A percentile compares a stretch with the other conserved stretches of the same genome.
phyloP scores from a whole-genome alignment of 1,140 invertebrate species.

The Diprion similis region DNA sequence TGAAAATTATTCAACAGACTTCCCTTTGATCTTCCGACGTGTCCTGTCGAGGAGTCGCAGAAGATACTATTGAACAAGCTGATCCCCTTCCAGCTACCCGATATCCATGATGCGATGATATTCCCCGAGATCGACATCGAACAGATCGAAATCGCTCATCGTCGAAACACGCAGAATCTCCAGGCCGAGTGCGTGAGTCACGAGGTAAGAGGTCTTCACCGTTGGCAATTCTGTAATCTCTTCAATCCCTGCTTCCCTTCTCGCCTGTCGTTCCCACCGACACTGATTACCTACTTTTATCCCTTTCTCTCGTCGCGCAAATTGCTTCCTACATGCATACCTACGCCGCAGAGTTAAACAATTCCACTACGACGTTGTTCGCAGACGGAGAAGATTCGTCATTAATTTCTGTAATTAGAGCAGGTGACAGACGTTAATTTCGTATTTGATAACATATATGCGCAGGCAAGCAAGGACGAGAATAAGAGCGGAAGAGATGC shows the following conservation, averaged over 20 bases:
- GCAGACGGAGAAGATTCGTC: too few relatives aligned
- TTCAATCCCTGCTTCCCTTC: too few relatives aligned
- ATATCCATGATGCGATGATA: not conserved
- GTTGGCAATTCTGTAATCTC: not conserved
- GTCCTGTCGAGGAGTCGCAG: conserved; percentile 25
- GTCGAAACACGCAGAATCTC: not conserved
- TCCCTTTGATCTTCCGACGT: conserved; percentile 32
- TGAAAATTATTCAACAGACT: conserved; percentile 23
- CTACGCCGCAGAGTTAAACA: too few relatives aligned
- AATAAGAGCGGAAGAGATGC: too few relatives aligned
- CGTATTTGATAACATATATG: too few relatives aligned
- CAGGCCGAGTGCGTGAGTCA: not conserved
- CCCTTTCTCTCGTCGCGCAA: too few relatives aligned
- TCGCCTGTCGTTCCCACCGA: not conserved
- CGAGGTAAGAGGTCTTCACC: not conserved
- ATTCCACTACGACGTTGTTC: too few relatives aligned
- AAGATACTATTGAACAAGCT: conserved; percentile 10
- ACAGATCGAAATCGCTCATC: not conserved
- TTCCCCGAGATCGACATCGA: not conserved
- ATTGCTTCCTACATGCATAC: too few relatives aligned
- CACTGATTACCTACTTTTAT: not conserved
- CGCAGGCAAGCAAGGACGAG: too few relatives aligned
- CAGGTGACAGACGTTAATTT: too few relatives aligned
- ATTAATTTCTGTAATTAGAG: too few relatives aligned
- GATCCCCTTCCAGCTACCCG: not conserved